phyloP scores from a whole-genome alignment of 2,888 invertebrate genomes.

The Caenorhabditis drosophilae region DNA sequence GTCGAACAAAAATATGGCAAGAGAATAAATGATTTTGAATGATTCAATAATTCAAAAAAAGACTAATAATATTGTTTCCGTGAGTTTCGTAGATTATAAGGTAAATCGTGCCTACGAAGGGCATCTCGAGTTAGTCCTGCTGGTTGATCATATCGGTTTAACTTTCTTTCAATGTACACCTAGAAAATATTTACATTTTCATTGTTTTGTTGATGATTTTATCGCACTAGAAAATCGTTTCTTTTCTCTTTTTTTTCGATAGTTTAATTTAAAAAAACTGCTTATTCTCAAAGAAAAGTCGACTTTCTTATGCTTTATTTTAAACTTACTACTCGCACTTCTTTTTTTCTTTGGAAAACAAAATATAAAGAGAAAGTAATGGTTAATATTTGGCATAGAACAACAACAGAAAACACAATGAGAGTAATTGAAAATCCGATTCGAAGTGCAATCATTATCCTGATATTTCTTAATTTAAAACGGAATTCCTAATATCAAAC shows the following conservation, averaged over 20 bases:
- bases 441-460: slow-evolving; percentile 62
- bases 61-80: slow-evolving; percentile 13
- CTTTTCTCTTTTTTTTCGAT: slow-evolving; percentile 25
- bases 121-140: slow-evolving; percentile 28
- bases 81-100: slow-evolving; percentile 24
- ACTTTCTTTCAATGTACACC: slow-evolving; percentile 37
- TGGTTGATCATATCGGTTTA: not conserved
- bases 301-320: not conserved
- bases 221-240: slow-evolving; percentile 17
- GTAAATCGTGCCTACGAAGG: slow-evolving; percentile 38
- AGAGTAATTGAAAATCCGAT: slow-evolving; percentile 65
- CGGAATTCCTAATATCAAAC: not conserved
- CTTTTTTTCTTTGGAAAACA: slow-evolving; percentile 33
- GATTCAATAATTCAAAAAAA: not conserved
- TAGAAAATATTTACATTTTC: too few species aligned
- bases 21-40: not conserved
- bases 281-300: not conserved
- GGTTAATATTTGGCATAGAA: slow-evolving; percentile 47
- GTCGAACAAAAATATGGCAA: not conserved
- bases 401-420: slow-evolving; percentile 62
- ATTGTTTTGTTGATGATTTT: not conserved
- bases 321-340: slow-evolving; percentile 41
- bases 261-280: slow-evolving; percentile 1
- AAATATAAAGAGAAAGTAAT: slow-evolving; percentile 42
- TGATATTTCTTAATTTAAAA: slow-evolving; percentile 18